Base-by-base conservation (phyloP, 2,888 invertebrate genomes). In the Unio delphinus region DNA sequence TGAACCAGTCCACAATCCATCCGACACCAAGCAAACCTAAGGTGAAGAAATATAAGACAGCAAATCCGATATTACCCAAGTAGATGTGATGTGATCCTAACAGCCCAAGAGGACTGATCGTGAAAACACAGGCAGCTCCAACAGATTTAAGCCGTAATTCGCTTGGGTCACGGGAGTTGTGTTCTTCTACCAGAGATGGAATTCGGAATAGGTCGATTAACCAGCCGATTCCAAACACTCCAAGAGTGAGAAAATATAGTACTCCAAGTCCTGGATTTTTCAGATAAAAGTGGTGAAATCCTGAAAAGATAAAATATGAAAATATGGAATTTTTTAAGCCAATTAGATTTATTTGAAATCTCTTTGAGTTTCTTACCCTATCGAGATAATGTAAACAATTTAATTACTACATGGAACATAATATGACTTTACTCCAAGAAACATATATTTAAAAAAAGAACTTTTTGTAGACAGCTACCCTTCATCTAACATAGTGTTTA, bases 211-310 rank as follows among this genome's bases (percentile, higher is more conserved):
- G 59, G 59, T 78, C 73, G 18, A 74, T 60, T 4, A 72, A 34
- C 72, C 80, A 83, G 6, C 81, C 83, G 17, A 83, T 70, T 4
- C 81, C 81, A 55, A 76, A 75, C 4, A 79, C 57, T n/a, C 83
- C 83, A 23, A 77, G 68, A 7, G 83, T 77, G 17, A 79, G 63
- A 20, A 83, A 68, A 63, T 82, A 82, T 8, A 80, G 30, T 8
- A 78, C 28, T 17, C 79, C 80, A 64, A 74, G 67, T 5, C 64
- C 23, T 6, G 70, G 74, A 59, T 77, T 69, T 60, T 71, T 68
- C n/a, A 84, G 75, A 66, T 85, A 84, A 65, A 84, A 83, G 55
- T 85, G 83, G 64, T 85, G 85, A 4, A 72, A 75, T 57, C 80
- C 80, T 71, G 58, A 34, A 64, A n/a, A 23, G 15, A 45, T 45